phyloP scores from a whole-genome alignment of 2,797 vertebrate species.

The Melopsittacus undulatus region DNA sequence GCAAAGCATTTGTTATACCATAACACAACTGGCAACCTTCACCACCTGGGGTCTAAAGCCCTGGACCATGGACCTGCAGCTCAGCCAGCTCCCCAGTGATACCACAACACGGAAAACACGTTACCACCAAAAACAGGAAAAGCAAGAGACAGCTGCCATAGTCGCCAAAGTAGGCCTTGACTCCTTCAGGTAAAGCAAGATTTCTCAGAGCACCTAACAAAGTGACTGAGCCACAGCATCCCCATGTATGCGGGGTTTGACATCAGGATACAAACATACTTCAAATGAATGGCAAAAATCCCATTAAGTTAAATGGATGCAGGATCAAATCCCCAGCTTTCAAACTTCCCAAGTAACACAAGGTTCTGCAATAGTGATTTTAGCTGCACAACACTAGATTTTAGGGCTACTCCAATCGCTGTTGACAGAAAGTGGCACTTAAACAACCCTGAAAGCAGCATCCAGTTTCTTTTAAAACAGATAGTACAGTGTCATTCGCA shows the following conservation, averaged over 20 bases:
- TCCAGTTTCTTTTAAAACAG: neutral
- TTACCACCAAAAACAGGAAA: neutral
- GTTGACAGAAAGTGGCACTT: neutral
- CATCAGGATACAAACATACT: neutral
- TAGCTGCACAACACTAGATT: neutral
- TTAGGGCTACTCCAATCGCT: neutral
- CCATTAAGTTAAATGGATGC: neutral
- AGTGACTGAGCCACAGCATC: neutral
- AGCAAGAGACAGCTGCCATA: neutral
- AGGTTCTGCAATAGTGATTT: neutral
- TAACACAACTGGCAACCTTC: neutral
- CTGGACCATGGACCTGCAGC: neutral
- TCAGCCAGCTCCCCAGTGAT: neutral
- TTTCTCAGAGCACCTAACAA: neutral
- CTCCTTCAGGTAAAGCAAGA: neutral
- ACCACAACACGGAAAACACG: fast-evolving
- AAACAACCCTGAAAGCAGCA: neutral
- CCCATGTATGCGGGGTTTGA: neutral
- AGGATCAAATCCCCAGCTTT: neutral
- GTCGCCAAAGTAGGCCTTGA: neutral
- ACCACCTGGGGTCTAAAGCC: neutral
- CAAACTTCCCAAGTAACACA: neutral
- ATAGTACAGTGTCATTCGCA: neutral
- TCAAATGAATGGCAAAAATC: neutral
- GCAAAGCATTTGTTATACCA: neutral